Evolutionary conservation across 2,888 invertebrate species (phyloP).

Genomic region (Orchesella flavescens): DNA sequence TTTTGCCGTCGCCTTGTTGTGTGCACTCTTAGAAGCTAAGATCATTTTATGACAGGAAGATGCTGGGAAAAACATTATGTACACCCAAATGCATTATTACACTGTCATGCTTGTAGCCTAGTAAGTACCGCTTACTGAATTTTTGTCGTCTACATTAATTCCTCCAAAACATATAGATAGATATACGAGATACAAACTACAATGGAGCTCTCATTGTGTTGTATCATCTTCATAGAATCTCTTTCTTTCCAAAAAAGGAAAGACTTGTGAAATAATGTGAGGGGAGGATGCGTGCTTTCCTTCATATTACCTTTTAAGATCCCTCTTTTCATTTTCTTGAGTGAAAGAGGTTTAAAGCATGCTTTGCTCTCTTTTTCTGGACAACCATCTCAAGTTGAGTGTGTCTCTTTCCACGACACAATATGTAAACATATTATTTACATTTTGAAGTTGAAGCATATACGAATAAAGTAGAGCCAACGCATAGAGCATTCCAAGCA

Average conservation of each 20-base stretch:
- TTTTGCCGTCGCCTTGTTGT: not conserved
- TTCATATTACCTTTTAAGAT: constrained; percentile 44
- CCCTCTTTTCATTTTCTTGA: constrained; percentile 36
- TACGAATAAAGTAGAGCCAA: not conserved
- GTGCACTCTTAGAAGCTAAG: constrained; percentile 11
- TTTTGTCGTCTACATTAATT: constrained; percentile 55
- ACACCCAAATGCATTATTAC: constrained; percentile 52
- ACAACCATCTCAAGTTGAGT: constrained; percentile 22
- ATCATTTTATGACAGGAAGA: constrained; percentile 47
- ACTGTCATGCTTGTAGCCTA: constrained; percentile 36
- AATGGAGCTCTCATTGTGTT: not conserved
- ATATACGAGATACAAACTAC: not conserved
- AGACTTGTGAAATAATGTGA: constrained; percentile 14
- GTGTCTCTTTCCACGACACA: not conserved
- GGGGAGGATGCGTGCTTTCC: not conserved
- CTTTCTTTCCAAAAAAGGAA: constrained; percentile 7
- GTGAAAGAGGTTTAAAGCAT: constrained; percentile 30
- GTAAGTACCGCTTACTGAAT: constrained; percentile 34
- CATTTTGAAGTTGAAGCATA: too few relatives aligned
- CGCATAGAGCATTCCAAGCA: constrained; percentile 22
- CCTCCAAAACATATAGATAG: constrained; percentile 3
- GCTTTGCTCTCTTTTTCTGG: constrained; percentile 11
- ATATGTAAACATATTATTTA: not conserved
- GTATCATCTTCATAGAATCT: not conserved
- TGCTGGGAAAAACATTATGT: constrained; percentile 31